Evolutionary conservation across 2,797 vertebrate genomes (phyloP), one percentile per base, ranked within the genome.

Genomic region (Acrocephalus scirpaceus): DNA sequence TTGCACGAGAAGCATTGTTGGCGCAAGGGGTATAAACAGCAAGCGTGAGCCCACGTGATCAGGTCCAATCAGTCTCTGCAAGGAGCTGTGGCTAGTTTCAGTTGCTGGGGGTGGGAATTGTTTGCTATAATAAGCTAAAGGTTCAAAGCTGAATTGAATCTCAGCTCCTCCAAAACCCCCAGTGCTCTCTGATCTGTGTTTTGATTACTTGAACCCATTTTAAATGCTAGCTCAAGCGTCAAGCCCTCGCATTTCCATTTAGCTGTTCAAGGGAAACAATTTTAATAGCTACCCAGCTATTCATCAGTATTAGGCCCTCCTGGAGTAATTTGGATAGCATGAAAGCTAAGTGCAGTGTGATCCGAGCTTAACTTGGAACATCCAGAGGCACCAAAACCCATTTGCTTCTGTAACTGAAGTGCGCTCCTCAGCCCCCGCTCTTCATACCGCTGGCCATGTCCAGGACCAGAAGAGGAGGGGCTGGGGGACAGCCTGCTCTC

Each of bases 141-240:
- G 26, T 48, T 88, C 40, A 81, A 92, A 83, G 69, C 50, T 70
- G 44, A 78, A 74, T 54, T 45, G 70, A 58, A 47, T 92, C 38
- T 76, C 81, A 50, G 69, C 69, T 95, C 29, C 36, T 69, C 61
- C 44, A 78, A 80, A 92, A 44, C 10, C 30, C 30, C n/a, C 36
- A 56, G 74, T 1, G 12, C 75, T 80, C 69, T 75, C 79, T 3
- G 16, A 78, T 86, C 44, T 66, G 19, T 84, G 70, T 86, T 94
- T 92, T 91, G 89, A 72, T 88, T 95, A 93, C 87, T 79, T 93
- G 92, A 83, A 50, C 72, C 87, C 82, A 75, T 93, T 90, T 86
- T 56, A 94, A 94, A 78, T 72, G 84, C 69, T 86, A 83, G 69
- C 82, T 95, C 69, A 83, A 91, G 69, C 11, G 1, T 93, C 85